These are phyloP conservation scores for Rhipidura dahli DNA, from an alignment of 2,113 vertebrate genomes.

Conservation along the genomic window DNA sequence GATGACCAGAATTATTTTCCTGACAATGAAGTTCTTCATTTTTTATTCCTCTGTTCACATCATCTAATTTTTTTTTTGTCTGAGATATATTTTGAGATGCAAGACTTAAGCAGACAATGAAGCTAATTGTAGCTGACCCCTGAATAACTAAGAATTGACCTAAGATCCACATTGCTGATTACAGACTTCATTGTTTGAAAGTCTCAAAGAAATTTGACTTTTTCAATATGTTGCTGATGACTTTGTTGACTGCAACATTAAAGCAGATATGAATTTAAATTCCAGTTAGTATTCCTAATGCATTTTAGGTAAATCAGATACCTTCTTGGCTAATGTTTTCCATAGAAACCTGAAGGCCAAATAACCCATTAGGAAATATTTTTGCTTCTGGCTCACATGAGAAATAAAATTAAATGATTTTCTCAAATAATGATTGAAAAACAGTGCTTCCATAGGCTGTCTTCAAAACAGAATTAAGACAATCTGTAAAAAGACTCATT, in stretches of 20 bases:
- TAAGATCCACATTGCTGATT: not conserved
- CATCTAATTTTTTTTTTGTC: not conserved
- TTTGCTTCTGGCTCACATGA: not conserved
- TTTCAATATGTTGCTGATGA: not conserved
- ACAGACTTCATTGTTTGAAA: not conserved
- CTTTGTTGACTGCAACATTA: not conserved
- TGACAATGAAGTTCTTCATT: not conserved
- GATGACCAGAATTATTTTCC: not conserved
- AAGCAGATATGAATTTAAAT: not conserved
- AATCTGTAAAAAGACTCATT: not conserved
- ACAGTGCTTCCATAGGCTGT: not conserved
- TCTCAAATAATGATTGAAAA: conserved; percentile 1
- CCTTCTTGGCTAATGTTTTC: not conserved
- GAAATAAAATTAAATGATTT: conserved; percentile 4
- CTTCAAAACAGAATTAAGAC: not conserved
- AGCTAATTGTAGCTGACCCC: not conserved
- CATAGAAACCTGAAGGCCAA: not conserved
- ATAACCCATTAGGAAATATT: not conserved
- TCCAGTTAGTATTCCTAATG: not conserved
- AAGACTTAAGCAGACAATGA: not conserved
- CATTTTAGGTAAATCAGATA: not conserved
- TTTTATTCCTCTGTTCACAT: not conserved
- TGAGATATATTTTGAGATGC: not conserved
- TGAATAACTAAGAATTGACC: not conserved
- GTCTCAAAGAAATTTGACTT: not conserved